Base-by-base conservation (phyloP, 2,113 vertebrate species). In the Smithornis capensis region DNA sequence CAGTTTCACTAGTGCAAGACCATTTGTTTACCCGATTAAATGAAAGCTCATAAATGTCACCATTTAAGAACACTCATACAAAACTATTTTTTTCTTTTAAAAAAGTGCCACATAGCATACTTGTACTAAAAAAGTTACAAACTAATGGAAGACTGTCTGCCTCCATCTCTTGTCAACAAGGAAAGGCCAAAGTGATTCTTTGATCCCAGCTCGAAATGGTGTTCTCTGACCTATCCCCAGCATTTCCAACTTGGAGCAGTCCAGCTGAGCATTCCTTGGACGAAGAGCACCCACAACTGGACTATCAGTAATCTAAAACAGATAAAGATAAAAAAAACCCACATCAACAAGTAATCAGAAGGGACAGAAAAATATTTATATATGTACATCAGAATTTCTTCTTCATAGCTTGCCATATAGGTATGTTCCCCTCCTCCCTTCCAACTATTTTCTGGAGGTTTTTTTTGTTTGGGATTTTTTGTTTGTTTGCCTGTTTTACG, bases 121-220 rank as follows among this genome's bases (percentile, higher is more conserved):
- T 95, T 96, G 57, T 89, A 95, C 73, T 96, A 96, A 96, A 97
- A 96, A 96, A 96, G 73, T 80, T 94, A 94, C 60, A 95, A 97
- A 95, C 96, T 98, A 98, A 96, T 98, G 99, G 96, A 99, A 99
- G 78, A 99, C 99, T 0, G 99, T 99, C 96, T 99, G 99, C 89
- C 98, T 98, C 99, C 99, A 99, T 96, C 98, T 98, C 95, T 99
- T 99, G 97, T 99, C 99, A 2, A 98, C 97, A 16, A 99, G 98
- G 95, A 99, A 99, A 42, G 99, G 99, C 99, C 99, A 99, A 90
- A 99, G 98, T 17, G 98, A 98, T 71, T 99, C 98, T 27, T 92
- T 98, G 91, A 99, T 98, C 50, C 98, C 98, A 14, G 97, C 83
- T 87, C 98, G 97, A 96, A 99, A 99, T 2, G 99, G 98, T 0